Evolutionary conservation across 2,888 invertebrate species (phyloP), one percentile per base, ranked within the genome.

Genomic region (Leptura quadrifasciata): DNA sequence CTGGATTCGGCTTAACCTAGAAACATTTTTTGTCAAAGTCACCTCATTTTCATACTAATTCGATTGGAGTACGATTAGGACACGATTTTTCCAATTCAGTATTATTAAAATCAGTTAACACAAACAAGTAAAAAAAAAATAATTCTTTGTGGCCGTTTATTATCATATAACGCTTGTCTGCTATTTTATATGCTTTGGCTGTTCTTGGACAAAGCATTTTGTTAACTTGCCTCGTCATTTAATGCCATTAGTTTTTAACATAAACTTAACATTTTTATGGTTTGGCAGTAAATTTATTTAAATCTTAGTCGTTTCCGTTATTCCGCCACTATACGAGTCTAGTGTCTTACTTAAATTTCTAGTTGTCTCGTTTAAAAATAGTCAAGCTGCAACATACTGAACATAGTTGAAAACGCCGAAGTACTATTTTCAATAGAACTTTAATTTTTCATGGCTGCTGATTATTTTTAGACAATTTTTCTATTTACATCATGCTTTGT

Each of bases 311-410:
- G 63, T 63, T 63, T 63, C 63, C 39, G 63, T 39, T 39, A 63
- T 35, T 17, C 63, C 15, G 63, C 39, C 39, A 35, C 35, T 63
- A 39, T 39, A 20, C 21, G 9, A n/a, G 39, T 61, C 35, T 35
- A 63, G 12, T 9, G 35, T 17, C 20, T 63, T 20, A 65, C 20
- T 27, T 65, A 9, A 39, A 24, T 54, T 21, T 68, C 31, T 57
- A 35, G 55, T 57, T 68, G 68, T 27, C 31, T 68, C 55, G 55
- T 55, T 52, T 68, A 68, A 68, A 68, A 68, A 68, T 68, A 68
- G 68, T 52, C 24, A 20, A n/a, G 68, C 35, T 63, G 61, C 57
- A 20, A 31, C 68, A 68, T 68, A 57, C 68, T 57, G 57, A 52
- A 68, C 68, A 68, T 68, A 68, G 57, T 35, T 68, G 31, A 68